phyloP scores from a whole-genome alignment of 2,113 vertebrate genomes.

The human (Homo sapiens) region GRCh38 chrX:124223501-124224000 shows the following conservation, averaged over 20 bases:
- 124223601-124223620: background rate
- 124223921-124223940: conserved; percentile 54
- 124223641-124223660: conserved; percentile 8
- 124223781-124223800: background rate
- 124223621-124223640: background rate
- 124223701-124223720: conserved; percentile 15
- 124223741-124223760: background rate
- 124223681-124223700: conserved; percentile 28
- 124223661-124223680: background rate
- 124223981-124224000: conserved; percentile 75
- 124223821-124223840: background rate
- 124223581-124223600: background rate
- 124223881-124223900: background rate
- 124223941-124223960: conserved; percentile 73
- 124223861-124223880: background rate
- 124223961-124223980: conserved; percentile 74
- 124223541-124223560: background rate
- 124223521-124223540: background rate
- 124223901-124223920: conserved; percentile 67
- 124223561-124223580: conserved; percentile 11
- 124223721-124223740: background rate
- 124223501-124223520: conserved; percentile 1
- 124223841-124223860: background rate
- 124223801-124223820: conserved; percentile 8
- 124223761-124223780: background rate